phyloP scores from a whole-genome alignment of 2,888 invertebrate species.

The Amiota minor region DNA sequence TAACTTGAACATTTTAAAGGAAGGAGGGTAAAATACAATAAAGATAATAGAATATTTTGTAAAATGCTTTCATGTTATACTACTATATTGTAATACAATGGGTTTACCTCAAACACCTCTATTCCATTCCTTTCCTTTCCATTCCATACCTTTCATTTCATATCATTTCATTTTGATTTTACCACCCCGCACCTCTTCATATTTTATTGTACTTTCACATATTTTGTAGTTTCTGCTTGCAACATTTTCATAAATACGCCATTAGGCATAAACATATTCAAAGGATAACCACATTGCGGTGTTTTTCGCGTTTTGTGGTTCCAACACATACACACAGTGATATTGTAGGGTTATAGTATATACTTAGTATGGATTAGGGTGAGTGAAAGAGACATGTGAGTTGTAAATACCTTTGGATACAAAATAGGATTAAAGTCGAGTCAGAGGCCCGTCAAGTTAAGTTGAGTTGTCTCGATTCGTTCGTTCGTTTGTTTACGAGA shows the following conservation, averaged over 20 bases:
- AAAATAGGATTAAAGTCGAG: neutral
- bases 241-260: conserved; percentile 28
- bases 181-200: neutral
- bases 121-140: neutral
- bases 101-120: neutral
- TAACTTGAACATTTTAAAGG: too few relatives aligned
- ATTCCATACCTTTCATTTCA: too few relatives aligned
- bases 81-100: neutral
- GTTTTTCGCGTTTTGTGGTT: conserved; percentile 21
- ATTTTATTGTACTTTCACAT: neutral
- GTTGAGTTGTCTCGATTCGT: neutral
- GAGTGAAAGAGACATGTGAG: neutral
- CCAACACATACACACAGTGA: neutral
- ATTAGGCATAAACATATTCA: conserved; percentile 28
- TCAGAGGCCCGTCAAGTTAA: neutral
- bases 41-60: too few relatives aligned
- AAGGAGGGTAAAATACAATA: too few relatives aligned
- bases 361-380: neutral
- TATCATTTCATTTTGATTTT: neutral
- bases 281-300: conserved; percentile 25
- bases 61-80: conserved; percentile 4
- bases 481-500: neutral
- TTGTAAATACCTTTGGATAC: conserved; percentile 15
- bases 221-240: conserved; percentile 12
- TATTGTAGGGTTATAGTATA: neutral